Evolutionary conservation across 1,140 invertebrate species (phyloP).

Genomic region (Stenopsyche tienmushanensis): DNA sequence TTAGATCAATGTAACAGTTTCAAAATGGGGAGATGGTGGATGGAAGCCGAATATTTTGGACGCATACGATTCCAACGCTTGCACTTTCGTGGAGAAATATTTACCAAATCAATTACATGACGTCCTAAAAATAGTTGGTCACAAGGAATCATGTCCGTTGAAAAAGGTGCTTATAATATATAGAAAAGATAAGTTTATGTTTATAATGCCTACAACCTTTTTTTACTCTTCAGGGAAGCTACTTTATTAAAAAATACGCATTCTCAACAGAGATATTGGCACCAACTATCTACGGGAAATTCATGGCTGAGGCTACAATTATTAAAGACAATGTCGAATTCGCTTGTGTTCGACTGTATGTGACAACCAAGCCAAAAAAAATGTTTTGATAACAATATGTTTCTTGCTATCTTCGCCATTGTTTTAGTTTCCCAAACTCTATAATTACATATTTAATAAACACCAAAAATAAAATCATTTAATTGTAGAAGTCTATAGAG

Average conservation of each 20-base stretch:
- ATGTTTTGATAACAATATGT: too few relatives aligned
- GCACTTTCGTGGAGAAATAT: neutral
- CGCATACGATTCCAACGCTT: neutral
- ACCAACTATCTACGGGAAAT: neutral
- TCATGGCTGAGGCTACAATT: neutral
- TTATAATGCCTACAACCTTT: neutral
- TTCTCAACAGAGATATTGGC: neutral
- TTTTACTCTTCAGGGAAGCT: neutral
- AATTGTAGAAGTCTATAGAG: too few relatives aligned
- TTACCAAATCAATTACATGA: neutral
- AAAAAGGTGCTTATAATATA: neutral
- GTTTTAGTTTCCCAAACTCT: too few relatives aligned
- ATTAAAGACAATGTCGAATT: neutral
- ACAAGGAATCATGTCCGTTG: neutral
- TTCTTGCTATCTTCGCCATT: too few relatives aligned
- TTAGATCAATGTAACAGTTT: constrained; percentile 1
- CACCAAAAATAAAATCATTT: too few relatives aligned
- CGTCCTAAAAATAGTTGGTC: neutral
- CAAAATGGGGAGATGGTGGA: constrained; percentile 30
- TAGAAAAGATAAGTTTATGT: neutral
- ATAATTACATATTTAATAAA: too few relatives aligned
- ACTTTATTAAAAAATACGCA: neutral
- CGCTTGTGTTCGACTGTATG: neutral
- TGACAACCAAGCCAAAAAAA: neutral
- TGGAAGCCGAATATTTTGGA: constrained; percentile 23